Conservation (phyloP, 2,113 vertebrate species). For the Eptatretus burgeri region DNA sequence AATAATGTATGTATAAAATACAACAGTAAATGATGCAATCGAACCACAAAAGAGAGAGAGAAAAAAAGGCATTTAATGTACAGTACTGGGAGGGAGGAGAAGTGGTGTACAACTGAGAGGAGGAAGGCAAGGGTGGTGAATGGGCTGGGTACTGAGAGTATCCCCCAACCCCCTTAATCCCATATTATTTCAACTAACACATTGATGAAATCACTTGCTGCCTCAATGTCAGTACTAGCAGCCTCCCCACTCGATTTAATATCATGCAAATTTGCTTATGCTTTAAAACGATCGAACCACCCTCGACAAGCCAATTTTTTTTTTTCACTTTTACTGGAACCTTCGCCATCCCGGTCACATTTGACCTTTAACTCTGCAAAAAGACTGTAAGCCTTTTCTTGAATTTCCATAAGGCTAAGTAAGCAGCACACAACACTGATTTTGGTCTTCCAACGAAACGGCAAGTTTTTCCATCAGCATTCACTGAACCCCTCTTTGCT, state of each 20-base stretch:
- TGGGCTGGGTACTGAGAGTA: no score
- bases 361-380: no score
- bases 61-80: no score
- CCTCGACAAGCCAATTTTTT: background rate
- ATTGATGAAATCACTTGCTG: background rate
- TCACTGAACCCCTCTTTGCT: background rate
- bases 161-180: background rate
- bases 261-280: background rate
- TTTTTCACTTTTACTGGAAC: background rate
- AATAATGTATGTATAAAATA: no score
- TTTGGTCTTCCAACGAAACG: background rate
- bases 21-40: no score
- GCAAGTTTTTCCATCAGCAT: background rate
- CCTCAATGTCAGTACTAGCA: background rate
- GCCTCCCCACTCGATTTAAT: background rate
- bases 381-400: constrained; percentile 1
- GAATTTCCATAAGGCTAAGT: background rate
- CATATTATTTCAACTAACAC: background rate
- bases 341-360: background rate
- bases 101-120: no score
- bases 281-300: background rate
- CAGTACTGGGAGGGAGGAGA: no score
- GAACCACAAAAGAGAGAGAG: no score
- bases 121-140: no score
- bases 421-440: background rate